Conservation (phyloP, 2,113 vertebrate genomes). For the Istiophorus platypterus region DNA sequence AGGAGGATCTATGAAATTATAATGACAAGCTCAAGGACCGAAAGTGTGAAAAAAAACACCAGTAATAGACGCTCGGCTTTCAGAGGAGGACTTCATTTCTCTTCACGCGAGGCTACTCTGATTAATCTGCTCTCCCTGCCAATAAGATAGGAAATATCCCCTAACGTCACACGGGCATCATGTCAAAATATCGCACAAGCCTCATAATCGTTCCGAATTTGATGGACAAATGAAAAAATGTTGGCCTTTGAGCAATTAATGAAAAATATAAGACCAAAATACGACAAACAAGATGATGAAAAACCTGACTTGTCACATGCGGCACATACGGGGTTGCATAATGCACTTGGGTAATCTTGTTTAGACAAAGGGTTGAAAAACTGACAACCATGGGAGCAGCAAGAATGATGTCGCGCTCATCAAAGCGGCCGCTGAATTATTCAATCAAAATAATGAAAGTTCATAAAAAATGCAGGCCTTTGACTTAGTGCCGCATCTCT, state of each 20-base stretch:
- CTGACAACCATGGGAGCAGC: conserved; percentile 46
- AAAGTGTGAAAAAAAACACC: conserved; percentile 13
- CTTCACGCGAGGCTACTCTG: fast-evolving
- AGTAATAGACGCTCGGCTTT: neutral
- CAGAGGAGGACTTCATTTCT: neutral
- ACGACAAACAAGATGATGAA: conserved; percentile 21
- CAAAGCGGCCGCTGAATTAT: conserved; percentile 73
- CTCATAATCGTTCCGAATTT: neutral
- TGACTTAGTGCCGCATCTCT: conserved; percentile 54
- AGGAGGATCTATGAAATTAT: conserved; percentile 6
- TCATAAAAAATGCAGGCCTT: conserved; percentile 74
- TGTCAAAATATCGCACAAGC: neutral
- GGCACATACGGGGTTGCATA: conserved; percentile 40
- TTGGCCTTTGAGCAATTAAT: neutral
- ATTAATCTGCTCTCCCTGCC: neutral
- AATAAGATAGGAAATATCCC: neutral
- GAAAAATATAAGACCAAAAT: neutral
- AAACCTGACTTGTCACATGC: conserved; percentile 40
- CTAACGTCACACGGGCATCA: neutral
- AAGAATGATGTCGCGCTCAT: conserved; percentile 57
- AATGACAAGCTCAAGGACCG: conserved; percentile 9
- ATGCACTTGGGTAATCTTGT: conserved; percentile 58
- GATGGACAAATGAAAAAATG: conserved; percentile 7
- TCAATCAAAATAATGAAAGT: conserved; percentile 75
- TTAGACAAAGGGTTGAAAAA: conserved; percentile 70